These are phyloP conservation scores for Vicugna pacos DNA, from an alignment of 2,113 vertebrate species.

Conservation along the genomic window DNA sequence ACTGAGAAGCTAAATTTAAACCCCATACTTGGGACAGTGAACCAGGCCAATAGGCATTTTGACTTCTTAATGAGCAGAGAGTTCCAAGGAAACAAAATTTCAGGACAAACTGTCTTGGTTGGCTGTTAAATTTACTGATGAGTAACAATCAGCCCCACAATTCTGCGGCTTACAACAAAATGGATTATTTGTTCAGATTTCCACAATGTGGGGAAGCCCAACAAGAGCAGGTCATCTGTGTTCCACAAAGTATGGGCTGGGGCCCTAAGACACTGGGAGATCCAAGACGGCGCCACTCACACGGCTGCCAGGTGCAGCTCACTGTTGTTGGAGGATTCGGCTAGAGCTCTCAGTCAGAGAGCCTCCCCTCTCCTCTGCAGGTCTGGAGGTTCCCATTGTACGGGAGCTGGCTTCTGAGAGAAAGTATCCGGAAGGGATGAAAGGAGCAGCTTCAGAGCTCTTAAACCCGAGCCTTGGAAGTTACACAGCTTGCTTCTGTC, in stretches of 20 bases:
- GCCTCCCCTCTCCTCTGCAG: not conserved
- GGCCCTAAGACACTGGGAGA: too few relatives aligned
- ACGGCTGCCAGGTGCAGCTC: not conserved
- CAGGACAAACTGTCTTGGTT: not conserved
- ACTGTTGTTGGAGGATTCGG: not conserved
- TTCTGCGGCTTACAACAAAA: not conserved
- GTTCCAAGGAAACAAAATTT: not conserved
- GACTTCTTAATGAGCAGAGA: not conserved
- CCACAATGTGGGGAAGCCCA: not conserved
- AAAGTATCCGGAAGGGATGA: not conserved
- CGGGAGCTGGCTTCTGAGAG: not conserved
- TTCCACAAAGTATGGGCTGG: rapidly evolving
- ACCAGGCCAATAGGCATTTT: not conserved
- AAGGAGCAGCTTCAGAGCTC: not conserved
- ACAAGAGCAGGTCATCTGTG: not conserved
- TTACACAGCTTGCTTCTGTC: not conserved
- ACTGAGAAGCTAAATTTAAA: not conserved
- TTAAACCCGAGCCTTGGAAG: not conserved
- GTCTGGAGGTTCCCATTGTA: not conserved
- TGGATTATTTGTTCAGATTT: not conserved
- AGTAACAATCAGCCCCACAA: not conserved
- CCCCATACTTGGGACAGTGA: not conserved
- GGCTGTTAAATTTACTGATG: not conserved
- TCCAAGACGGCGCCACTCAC: not conserved
- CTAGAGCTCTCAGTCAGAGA: not conserved